phyloP scores from a whole-genome alignment of 2,888 invertebrate species.

The Orchesella flavescens region DNA sequence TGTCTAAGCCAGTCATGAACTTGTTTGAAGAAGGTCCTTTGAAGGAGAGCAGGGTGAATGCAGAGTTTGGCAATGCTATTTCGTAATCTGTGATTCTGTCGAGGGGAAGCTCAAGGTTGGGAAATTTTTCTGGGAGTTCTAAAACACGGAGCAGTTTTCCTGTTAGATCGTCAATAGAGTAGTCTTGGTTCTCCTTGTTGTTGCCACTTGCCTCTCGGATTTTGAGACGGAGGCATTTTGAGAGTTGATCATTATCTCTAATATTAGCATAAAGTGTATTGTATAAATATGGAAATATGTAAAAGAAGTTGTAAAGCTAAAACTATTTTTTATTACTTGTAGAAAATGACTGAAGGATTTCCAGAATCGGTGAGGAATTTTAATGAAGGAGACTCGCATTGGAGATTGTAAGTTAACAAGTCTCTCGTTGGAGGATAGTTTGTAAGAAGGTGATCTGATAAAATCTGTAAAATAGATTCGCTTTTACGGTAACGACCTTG shows the following conservation, averaged over 20 bases:
- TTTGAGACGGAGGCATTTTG: conserved; percentile 12
- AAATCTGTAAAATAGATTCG: conserved; percentile 71
- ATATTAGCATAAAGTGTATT: background rate
- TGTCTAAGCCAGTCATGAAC: conserved; percentile 23
- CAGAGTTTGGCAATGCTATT: conserved; percentile 19
- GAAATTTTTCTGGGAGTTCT: conserved; percentile 74
- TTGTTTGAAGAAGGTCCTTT: conserved; percentile 39
- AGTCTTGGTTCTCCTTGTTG: background rate
- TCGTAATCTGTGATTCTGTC: conserved; percentile 45
- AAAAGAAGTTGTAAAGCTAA: too few relatives aligned
- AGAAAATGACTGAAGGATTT: conserved; percentile 73
- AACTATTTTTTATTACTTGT: conserved; percentile 60
- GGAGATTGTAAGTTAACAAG: conserved; percentile 56
- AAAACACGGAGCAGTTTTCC: conserved; percentile 57
- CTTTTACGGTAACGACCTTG: too few relatives aligned
- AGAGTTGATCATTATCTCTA: conserved; percentile 5
- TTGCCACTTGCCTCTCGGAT: conserved; percentile 13
- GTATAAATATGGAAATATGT: too few relatives aligned
- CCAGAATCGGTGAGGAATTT: conserved; percentile 68
- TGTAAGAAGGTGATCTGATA: conserved; percentile 62
- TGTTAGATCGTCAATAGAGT: conserved; percentile 27
- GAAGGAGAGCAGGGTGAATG: conserved; percentile 42
- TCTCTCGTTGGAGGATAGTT: conserved; percentile 49
- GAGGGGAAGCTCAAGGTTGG: conserved; percentile 72
- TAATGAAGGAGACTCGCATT: conserved; percentile 38